phyloP scores from a whole-genome alignment of 2,888 invertebrate genomes.

The Synanthedon formicaeformis region DNA sequence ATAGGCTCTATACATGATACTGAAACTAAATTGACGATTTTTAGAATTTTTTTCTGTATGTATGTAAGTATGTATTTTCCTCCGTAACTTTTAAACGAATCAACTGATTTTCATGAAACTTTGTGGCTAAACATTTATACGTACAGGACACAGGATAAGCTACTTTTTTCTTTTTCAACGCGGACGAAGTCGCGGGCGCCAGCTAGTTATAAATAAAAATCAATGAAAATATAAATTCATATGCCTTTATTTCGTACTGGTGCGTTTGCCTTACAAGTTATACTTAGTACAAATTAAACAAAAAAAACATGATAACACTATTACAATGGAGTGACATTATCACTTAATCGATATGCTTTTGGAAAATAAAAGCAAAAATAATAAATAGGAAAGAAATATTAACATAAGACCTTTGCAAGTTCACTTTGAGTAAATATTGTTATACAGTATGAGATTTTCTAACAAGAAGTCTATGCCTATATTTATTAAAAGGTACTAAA shows the following conservation, averaged over 20 bases:
- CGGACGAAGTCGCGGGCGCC: no score
- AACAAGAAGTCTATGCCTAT: neutral
- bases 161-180: no score
- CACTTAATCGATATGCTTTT: conserved; percentile 59
- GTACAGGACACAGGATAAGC: no score
- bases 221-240: conserved; percentile 48
- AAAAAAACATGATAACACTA: conserved; percentile 41
- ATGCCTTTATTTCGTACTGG: conserved; percentile 71
- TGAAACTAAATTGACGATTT: no score
- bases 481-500: no score
- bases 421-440: neutral
- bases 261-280: conserved; percentile 65
- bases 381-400: conserved; percentile 3
- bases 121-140: no score
- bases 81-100: no score
- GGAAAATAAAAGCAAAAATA: conserved; percentile 37
- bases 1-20: no score
- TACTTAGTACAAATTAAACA: conserved; percentile 57
- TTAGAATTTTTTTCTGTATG: no score
- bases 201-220: no score
- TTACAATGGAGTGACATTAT: conserved; percentile 39
- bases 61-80: no score
- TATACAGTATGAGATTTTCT: neutral
- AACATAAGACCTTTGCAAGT: conserved; percentile 3
- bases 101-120: no score